phyloP scores from a whole-genome alignment of 2,888 invertebrate species.

The Neoaliturus tenellus region DNA sequence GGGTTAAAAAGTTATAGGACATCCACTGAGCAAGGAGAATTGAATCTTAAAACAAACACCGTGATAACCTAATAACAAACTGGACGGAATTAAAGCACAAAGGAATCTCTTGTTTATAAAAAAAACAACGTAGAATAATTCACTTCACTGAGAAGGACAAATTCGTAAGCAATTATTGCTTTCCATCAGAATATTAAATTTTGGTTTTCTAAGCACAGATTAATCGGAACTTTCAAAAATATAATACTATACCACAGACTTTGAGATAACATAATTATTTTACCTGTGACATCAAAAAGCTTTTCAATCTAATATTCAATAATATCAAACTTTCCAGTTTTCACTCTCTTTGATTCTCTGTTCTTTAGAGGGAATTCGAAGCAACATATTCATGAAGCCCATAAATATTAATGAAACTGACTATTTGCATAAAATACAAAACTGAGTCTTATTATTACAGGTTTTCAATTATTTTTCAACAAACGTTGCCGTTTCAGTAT shows the following conservation, averaged over 20 bases:
- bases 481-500: neutral
- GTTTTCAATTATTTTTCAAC: neutral
- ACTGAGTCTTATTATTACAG: conserved; percentile 15
- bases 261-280: conserved; percentile 9
- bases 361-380: conserved; percentile 32
- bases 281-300: conserved; percentile 28
- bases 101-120: conserved; percentile 26
- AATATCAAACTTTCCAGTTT: conserved; percentile 31
- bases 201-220: neutral
- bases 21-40: neutral
- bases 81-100: conserved; percentile 11
- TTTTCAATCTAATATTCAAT: conserved; percentile 37
- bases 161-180: neutral
- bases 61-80: neutral
- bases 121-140: conserved; percentile 10
- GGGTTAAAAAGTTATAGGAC: no score
- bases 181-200: neutral
- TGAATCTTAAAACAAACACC: conserved; percentile 4
- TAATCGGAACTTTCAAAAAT: neutral
- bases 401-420: conserved; percentile 35
- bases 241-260: neutral
- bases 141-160: conserved; percentile 7
- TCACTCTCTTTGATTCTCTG: conserved; percentile 33
- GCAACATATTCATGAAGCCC: conserved; percentile 42
- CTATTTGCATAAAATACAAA: conserved; percentile 35